Evolutionary conservation across 2,888 invertebrate species (phyloP).

Genomic region (Leptopilina syphax): DNA sequence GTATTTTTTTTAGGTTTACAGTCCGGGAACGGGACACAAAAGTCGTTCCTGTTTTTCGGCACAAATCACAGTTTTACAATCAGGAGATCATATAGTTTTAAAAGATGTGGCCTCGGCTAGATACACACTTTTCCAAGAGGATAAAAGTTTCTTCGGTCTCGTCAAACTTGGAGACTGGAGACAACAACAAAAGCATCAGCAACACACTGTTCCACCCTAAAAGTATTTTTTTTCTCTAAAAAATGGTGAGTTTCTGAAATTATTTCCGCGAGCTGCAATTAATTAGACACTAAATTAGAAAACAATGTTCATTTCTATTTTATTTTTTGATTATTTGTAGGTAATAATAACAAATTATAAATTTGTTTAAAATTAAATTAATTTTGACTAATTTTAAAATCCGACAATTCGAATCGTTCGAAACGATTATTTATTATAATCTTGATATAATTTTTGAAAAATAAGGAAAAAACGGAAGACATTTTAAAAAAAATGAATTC

Average conservation of each 20-base stretch:
- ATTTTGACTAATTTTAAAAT: no score
- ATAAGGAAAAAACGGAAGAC: background rate
- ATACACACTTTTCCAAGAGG: constrained; percentile 84
- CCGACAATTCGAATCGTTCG: no score
- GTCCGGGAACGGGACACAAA: constrained; percentile 67
- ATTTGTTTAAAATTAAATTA: no score
- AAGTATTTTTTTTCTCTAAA: background rate
- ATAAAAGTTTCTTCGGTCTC: constrained; percentile 91
- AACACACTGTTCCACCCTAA: background rate
- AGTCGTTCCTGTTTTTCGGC: constrained; percentile 72
- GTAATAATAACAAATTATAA: no score
- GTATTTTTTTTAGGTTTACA: constrained; percentile 63
- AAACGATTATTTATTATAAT: no score
- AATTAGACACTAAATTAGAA: no score
- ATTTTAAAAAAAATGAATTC: constrained; percentile 11
- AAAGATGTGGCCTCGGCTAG: constrained; percentile 84
- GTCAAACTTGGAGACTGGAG: constrained; percentile 83
- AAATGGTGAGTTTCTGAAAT: background rate
- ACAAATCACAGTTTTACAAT: constrained; percentile 63
- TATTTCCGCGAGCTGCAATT: background rate
- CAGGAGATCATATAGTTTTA: constrained; percentile 83
- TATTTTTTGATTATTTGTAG: no score
- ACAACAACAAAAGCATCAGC: constrained; percentile 54
- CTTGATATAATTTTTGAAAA: no score
- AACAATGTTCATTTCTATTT: no score